Conservation (phyloP, 2,888 invertebrate genomes). For the Cecidostiba fungosa region DNA sequence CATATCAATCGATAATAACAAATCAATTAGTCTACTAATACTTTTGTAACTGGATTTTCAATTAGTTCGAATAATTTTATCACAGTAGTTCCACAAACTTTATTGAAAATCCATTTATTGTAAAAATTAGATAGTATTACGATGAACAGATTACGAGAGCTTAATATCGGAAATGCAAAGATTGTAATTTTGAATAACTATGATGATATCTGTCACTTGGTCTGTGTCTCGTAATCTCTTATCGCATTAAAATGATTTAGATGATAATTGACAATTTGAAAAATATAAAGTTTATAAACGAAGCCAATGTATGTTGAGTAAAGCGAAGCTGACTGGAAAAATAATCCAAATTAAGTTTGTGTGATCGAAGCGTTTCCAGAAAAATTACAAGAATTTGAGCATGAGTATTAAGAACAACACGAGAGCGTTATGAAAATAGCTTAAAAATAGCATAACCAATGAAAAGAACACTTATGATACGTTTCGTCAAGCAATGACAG, state of each 20-base stretch:
- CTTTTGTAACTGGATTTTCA: conserved; percentile 8
- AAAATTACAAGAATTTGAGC: conserved; percentile 15
- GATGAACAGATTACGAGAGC: background rate
- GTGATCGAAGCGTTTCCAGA: background rate
- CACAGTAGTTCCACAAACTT: background rate
- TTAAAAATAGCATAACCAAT: conserved; percentile 24
- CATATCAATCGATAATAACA: conserved; percentile 30
- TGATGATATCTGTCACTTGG: too few relatives aligned
- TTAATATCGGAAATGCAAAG: background rate
- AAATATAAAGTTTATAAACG: background rate
- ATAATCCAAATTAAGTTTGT: background rate
- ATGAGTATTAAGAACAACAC: background rate
- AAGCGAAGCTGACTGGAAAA: conserved; percentile 24
- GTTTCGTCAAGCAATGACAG: conserved; percentile 24
- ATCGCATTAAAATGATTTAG: background rate
- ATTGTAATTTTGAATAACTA: too few relatives aligned
- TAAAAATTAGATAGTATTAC: background rate
- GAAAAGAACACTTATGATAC: conserved; percentile 11
- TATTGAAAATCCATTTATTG: conserved; percentile 18
- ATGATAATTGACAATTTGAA: background rate
- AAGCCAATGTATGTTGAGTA: conserved; percentile 5
- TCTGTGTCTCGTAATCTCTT: conserved; percentile 6
- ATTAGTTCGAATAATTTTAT: background rate
- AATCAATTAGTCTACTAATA: conserved; percentile 46
- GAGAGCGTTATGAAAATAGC: background rate